Evolutionary conservation across 2,888 invertebrate species (phyloP).

Genomic region (Eupithecia vulgata): DNA sequence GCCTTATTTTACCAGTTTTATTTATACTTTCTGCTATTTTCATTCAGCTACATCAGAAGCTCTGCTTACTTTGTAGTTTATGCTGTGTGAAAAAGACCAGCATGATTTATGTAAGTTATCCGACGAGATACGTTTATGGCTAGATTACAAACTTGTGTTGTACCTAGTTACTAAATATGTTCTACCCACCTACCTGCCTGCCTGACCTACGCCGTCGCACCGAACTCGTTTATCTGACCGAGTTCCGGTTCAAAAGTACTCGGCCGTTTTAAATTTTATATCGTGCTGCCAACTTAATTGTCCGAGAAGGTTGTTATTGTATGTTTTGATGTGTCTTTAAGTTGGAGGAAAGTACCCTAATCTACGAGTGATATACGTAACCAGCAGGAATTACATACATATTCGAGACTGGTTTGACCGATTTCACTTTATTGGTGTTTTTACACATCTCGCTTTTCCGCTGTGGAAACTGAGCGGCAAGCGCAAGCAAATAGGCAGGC

Average conservation of each 20-base stretch:
- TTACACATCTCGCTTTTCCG: background rate
- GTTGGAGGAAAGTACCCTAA: background rate
- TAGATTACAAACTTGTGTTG: background rate
- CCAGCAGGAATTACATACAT: no score
- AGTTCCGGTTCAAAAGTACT: slow-evolving; percentile 2
- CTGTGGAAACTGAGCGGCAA: background rate
- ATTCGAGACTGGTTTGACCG: background rate
- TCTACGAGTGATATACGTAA: background rate
- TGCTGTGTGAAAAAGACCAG: background rate
- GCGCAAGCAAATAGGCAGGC: no score
- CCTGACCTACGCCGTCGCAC: slow-evolving; percentile 1
- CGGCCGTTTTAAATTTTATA: background rate
- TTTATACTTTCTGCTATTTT: background rate
- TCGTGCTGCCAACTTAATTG: background rate
- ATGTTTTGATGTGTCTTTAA: background rate
- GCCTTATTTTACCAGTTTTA: background rate
- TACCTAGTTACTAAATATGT: no score
- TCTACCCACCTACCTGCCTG: background rate
- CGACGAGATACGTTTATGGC: background rate
- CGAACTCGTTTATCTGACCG: background rate
- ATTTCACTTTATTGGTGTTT: background rate
- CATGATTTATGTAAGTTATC: background rate
- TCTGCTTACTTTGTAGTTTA: background rate
- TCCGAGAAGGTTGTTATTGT: background rate
- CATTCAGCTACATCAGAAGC: background rate